Base-by-base conservation (phyloP, 2,888 invertebrate species). In the Lithodes maja region DNA sequence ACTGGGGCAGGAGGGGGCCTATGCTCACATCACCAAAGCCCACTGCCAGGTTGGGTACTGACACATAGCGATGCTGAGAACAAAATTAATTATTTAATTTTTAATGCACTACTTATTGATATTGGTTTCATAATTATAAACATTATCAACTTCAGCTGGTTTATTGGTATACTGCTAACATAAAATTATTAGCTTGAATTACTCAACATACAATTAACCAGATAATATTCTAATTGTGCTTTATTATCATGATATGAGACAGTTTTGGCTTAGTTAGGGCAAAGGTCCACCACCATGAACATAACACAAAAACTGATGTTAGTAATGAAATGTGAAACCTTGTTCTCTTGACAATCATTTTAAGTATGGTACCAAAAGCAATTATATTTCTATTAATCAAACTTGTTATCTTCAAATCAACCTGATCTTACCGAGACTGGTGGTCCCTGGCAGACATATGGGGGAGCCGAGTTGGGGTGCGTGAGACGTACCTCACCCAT, bases 41-140 rank as follows among this genome's bases (percentile, higher is more conserved):
- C 50, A 85, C 87, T 3, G 87, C 77, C 75, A 87, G 81, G 61
- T 87, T 87, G 33, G 87, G 85, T 7, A 90, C 87, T 50, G 87
- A 90, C 33, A 90, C 88, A 75, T 89, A 89, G 54, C 85, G 81
- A 53, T 17, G 71, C 71, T 71, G 71, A n/a, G 17, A 17, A 71
- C 71, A 71, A 33, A 33, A 33, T 33, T 33, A 33, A 33, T 33
- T 33, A 33, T 33, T 33, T 33, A 33, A 33, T 33, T 33, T 33
- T 33, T 33, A 33, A 33, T 33, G 33, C 33, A 33, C 33, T 33
- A 33, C 33, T 33, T 33, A 33, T 33, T 33, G 33, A 33, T 33
- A 33, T 33, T 33, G 0, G 33, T 33, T 33, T 33, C 33, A 33
- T 33, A 33, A 33, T 33, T 33, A 33, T 33, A 33, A 33, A 33